phyloP scores from a whole-genome alignment of 2,888 invertebrate genomes.

The Eupithecia vulgata region DNA sequence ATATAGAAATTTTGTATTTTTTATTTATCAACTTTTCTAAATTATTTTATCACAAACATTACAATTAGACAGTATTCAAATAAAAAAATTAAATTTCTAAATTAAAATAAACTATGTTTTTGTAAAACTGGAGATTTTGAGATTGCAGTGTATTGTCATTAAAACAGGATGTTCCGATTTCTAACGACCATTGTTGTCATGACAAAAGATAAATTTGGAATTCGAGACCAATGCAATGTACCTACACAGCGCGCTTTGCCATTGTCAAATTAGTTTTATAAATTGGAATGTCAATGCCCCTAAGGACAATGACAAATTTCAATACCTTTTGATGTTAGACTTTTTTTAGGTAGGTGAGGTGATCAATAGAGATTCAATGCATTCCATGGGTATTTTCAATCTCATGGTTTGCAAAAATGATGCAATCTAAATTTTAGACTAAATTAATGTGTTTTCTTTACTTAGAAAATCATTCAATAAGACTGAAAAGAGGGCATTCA shows the following conservation, averaged over 20 bases:
- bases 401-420: too few relatives aligned
- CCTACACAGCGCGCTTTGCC: constrained; percentile 9
- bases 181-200: constrained; percentile 4
- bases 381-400: background rate
- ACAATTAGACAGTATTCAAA: constrained; percentile 77
- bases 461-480: background rate
- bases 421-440: background rate
- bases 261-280: constrained; percentile 1
- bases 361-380: background rate
- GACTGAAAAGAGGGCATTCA: background rate
- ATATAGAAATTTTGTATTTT: constrained; percentile 75
- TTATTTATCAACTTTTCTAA: constrained; percentile 66
- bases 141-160: constrained; percentile 39
- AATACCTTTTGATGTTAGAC: background rate
- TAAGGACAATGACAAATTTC: background rate
- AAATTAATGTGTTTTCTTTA: background rate
- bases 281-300: constrained; percentile 5
- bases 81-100: constrained; percentile 78
- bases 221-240: constrained; percentile 55
- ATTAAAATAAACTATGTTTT: constrained; percentile 47
- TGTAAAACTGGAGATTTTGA: constrained; percentile 23
- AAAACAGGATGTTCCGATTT: constrained; percentile 62
- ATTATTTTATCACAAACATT: constrained; percentile 77
- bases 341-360: background rate
- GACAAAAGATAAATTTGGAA: constrained; percentile 41